Evolutionary conservation across 2,113 vertebrate genomes (phyloP), one percentile per base, ranked within the genome.

Genomic region (Acrocephalus kingi): DNA sequence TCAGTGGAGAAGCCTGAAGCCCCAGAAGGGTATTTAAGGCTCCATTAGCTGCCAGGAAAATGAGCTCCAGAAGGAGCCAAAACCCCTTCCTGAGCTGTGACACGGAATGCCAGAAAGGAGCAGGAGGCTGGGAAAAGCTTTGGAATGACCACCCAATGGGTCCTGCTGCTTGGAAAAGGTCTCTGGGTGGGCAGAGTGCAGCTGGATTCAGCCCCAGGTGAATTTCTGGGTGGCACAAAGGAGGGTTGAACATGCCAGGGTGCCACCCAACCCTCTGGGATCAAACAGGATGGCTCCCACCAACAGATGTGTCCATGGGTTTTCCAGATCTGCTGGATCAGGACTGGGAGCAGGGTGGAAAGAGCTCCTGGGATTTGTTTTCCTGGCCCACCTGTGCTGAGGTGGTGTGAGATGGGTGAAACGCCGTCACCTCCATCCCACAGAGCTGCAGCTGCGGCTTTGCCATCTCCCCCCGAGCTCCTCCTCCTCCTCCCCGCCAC

Each of bases 1-100:
- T 5, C 12, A 5, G 41, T 28, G 66, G 93, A 87, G 84, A 69
- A 79, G 66, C 46, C n/a, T 27, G 23, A 80, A 91, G 75, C 67
- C 93, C 79, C 96, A 71, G 8, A 31, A 67, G 93, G 68, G 85
- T 61, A 56, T 94, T 97, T 94, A 91, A 94, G 28, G 63, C 39
- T 96, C 87, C 90, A 88, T 95, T 96, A 95, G 79, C 82, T 93
- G 83, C 82, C 88, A 84, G 94, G 90, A 94, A 97, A 94, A 89
- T 15, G 52, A 84, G 81, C 87, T 95, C 41, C 84, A 61, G 81
- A 37, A 89, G 79, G 21, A 84, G 89, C 86, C 95, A 94, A 96
- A 91, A 31, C 8, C 75, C 79, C 28, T 71, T 89, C 89, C 89
- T 46, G 79, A 86, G 85, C 63, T 54, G 86, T 24, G 74, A 64